Evolutionary conservation across 1,140 invertebrate genomes (phyloP), one percentile per base, ranked within the genome.

Genomic region (Rhagoletis zephyria): DNA sequence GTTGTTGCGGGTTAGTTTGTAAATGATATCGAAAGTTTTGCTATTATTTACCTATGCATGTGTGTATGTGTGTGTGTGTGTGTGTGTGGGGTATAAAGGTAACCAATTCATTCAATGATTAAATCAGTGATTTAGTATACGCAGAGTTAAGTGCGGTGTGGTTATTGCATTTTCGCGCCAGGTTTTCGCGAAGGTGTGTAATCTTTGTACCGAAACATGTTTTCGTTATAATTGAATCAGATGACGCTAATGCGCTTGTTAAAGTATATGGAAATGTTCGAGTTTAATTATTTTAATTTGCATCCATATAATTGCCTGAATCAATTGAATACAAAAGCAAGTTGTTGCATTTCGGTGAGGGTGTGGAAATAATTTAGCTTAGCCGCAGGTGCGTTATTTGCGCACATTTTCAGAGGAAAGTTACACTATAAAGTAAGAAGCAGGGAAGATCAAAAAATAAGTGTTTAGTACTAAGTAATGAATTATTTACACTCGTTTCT

Each of bases 201-300:
- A 67, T 10, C 19, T 30, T 65, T 56, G 51, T 56, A 10, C 6
- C 12, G 67, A 74, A 42, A 48, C 40, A 74, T 74, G 67, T 74
- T 74, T 48, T 48, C 14, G 67, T 40, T 12, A 45, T 74, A 74
- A 74, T 74, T 74, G 67, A 74, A 74, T 74, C 67, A 48, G 67
- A 14, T 74, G 67, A 10, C 67, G 67, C 45, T 74, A 74, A 74
- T 40, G 45, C 42, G 40, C 67, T 12, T 42, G 14, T 45, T 12
- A 4, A 45, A 14, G 14, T 56, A 19, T 19, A n/a, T 56, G 74
- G 45, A 59, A 10, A 85, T 85, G n/a, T 85, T 85, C 81, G 14
- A 9, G 16, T 61, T 14, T 14, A 59, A 51, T 85, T 19, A 9
- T 51, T 85, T 56, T 85, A 59, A 56, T 56, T 85, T 48, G 81